Evolutionary conservation across 2,888 invertebrate species (phyloP).

Genomic region (Caprella mutica): DNA sequence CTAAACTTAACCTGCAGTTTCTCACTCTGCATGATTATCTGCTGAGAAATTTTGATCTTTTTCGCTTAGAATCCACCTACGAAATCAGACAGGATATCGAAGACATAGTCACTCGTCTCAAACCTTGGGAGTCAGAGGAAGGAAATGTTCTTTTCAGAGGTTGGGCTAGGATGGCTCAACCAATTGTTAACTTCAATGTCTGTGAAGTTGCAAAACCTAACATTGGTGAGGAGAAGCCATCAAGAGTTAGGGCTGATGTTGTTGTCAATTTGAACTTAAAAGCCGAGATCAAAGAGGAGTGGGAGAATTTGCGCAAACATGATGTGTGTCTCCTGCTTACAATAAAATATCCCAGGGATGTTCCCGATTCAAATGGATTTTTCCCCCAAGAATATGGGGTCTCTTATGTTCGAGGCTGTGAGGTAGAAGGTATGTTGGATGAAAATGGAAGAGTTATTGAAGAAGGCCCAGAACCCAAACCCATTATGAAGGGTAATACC

Average conservation of each 20-base stretch:
- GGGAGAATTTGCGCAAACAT: conserved; percentile 92
- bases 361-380: conserved; percentile 24
- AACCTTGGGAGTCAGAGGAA: conserved; percentile 89
- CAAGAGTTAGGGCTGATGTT: conserved; percentile 88
- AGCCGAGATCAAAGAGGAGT: conserved; percentile 84
- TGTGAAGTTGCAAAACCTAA: conserved; percentile 44
- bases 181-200: conserved; percentile 73
- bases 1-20: conserved; percentile 95
- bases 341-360: conserved; percentile 43
- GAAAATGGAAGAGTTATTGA: conserved; percentile 90
- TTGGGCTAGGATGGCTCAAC: conserved; percentile 98
- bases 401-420: conserved; percentile 86
- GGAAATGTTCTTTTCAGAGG: conserved; percentile 81
- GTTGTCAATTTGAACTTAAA: conserved; percentile 82
- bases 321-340: conserved; percentile 95
- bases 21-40: conserved; percentile 96
- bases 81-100: conserved; percentile 95
- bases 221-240: conserved; percentile 80
- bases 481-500: conserved; percentile 71
- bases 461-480: conserved; percentile 72
- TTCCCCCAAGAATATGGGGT: conserved; percentile 49
- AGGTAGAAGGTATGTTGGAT: conserved; percentile 96
- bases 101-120: conserved; percentile 84
- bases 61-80: conserved; percentile 95
- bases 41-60: conserved; percentile 90